These are phyloP conservation scores for Origma solitaria DNA, from an alignment of 2,113 vertebrate species.

Conservation along the genomic window DNA sequence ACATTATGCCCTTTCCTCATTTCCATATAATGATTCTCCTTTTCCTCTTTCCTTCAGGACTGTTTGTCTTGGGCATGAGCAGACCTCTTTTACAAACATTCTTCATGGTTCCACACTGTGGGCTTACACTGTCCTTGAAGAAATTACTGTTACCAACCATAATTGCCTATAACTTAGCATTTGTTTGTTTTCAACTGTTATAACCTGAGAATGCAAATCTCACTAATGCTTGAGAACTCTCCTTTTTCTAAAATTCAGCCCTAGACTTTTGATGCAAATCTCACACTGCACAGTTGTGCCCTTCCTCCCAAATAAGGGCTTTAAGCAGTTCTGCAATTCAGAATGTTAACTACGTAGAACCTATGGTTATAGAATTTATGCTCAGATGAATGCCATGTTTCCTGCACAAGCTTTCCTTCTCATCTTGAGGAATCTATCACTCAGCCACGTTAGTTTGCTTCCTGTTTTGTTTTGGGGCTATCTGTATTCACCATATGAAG, in stretches of 20 bases:
- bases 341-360: not conserved
- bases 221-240: not conserved
- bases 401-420: not conserved
- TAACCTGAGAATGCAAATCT: not conserved
- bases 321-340: not conserved
- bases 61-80: not conserved
- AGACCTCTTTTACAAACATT: not conserved
- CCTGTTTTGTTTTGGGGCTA: not conserved
- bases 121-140: not conserved
- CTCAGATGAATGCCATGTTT: not conserved
- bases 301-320: not conserved
- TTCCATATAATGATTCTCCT: not conserved
- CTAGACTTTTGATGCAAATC: not conserved
- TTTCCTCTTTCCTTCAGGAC: not conserved
- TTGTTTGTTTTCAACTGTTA: not conserved
- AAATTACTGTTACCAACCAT: not conserved
- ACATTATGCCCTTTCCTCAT: not conserved
- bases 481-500: not conserved
- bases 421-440: not conserved
- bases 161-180: not conserved
- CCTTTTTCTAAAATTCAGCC: not conserved
- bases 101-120: not conserved
- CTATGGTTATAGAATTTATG: not conserved
- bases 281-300: not conserved
- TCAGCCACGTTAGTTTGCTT: not conserved